A percentile compares a stretch with the other conserved stretches of the same genome.
phyloP scores from a whole-genome alignment of 2,113 vertebrate species.

The Tauraco erythrolophus region DNA sequence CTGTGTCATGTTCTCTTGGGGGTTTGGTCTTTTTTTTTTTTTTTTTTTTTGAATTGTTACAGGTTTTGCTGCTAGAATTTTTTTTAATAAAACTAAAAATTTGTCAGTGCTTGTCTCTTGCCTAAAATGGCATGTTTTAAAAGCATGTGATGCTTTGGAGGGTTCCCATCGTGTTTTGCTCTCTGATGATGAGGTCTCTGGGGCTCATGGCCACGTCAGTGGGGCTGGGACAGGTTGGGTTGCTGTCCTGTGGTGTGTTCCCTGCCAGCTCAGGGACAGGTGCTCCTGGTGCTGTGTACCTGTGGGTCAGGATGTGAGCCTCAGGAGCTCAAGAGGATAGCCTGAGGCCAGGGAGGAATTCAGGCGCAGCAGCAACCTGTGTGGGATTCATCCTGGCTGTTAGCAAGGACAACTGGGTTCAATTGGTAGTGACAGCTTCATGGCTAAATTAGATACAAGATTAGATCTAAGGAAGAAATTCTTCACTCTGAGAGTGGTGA shows the following conservation, averaged over 20 bases:
- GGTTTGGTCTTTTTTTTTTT: constrained; percentile 15
- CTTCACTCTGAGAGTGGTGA: too few relatives aligned
- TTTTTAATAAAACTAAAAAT: constrained; percentile 74
- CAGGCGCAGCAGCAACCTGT: not conserved
- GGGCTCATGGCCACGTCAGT: not conserved
- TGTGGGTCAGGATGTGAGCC: not conserved
- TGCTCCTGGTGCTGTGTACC: not conserved
- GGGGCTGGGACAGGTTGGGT: not conserved
- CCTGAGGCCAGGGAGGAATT: not conserved
- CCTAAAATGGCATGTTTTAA: not conserved
- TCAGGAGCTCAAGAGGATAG: not conserved
- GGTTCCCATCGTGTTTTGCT: accelerated
- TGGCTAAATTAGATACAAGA: not conserved
- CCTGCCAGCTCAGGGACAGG: not conserved
- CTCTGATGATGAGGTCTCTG: not conserved
- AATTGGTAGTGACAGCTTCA: not conserved
- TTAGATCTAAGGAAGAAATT: too few relatives aligned
- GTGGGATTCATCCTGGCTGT: not conserved
- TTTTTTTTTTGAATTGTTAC: constrained; percentile 71
- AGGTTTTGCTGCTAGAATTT: constrained; percentile 85
- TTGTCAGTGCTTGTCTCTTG: constrained; percentile 14
- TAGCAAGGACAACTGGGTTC: not conserved
- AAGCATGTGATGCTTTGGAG: not conserved
- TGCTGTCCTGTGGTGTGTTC: not conserved
- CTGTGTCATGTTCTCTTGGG: constrained; percentile 67